Base-by-base conservation (phyloP, 2,113 vertebrate genomes). In the Ploceus nigricollis region DNA sequence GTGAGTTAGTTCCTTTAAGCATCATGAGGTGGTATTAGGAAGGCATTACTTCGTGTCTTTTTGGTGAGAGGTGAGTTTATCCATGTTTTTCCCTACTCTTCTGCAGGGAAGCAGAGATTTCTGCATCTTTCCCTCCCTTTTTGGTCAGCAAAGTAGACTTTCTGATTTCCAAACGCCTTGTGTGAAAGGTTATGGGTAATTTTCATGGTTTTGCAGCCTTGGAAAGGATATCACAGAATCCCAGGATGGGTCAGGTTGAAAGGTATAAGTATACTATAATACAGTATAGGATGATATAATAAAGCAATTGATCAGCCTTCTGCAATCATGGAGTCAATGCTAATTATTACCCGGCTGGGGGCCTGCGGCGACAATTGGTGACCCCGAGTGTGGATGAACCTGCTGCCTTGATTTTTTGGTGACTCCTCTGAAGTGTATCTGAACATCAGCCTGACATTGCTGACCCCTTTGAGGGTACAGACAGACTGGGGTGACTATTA, bases 201-300 rank as follows among this genome's bases (percentile, higher is more conserved):
- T 66, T 57, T 39, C 9, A 39, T 19, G 9, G 42, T 63, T 94
- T 73, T 69, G 23, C 21, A 66, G 30, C 7, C 58, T 66, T 83
- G 27, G 42, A 69, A 82, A 72, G 27, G 17, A 7, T 65, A 23
- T 50, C 66, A 42, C 6, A 64, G 57, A 27, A 15, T 37, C 37
- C 9, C 53, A 51, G 37, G 1, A 15, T 37, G 31, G n/a, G 0
- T 2, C 20, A 40, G 39, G 16, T 2, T 66, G 21, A 19, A 58
- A 50, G 11, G 11, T n/a, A n/a, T n/a, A n/a, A n/a, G n/a, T n/a
- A n/a, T n/a, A n/a, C n/a, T n/a, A n/a, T n/a, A n/a, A n/a, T n/a
- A n/a, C n/a, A n/a, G n/a, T n/a, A n/a, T n/a, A n/a, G n/a, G n/a
- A n/a, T n/a, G n/a, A n/a, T n/a, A n/a, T n/a, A n/a, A n/a, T n/a